Base-by-base conservation (phyloP, 1,140 invertebrate species). In the Ceratosolen solmsi region DNA sequence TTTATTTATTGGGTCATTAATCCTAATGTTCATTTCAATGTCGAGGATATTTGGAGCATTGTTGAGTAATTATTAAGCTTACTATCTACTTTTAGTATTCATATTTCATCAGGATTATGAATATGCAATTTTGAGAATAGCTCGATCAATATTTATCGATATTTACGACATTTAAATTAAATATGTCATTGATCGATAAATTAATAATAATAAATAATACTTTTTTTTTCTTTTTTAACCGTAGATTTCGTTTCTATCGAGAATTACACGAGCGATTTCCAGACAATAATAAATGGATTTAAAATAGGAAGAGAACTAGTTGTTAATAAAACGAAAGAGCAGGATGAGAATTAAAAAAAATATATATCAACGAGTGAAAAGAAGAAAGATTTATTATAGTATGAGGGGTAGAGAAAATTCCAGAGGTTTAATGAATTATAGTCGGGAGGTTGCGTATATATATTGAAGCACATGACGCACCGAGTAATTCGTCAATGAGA, bases 311-410 rank as follows among this genome's bases (percentile, higher is more conserved):
- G 15, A 36, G 25, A 65, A 65, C 0, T 20, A 4, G 36, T 60
- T 27, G 27, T 65, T 20, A 36, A 36, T 20, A 20, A 65, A 36
- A 65, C 33, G 2, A 4, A 36, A 33, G 30, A 36, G 30, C 30
- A 3, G 15, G 60, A 36, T 65, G 17, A 65, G 27, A 65, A 65
- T 65, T 33, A 36, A 65, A 65, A 36, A 65, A 36, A n/a, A n/a
- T n/a, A n/a, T n/a, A 30, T 60, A 60, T 9, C 25, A 36, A 65
- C 2, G 9, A 27, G 4, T 65, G 11, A 65, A 65, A 65, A 33
- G 60, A 3, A 36, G 60, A 65, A 36, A 65, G 60, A 65, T 65
- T 65, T 65, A 65, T 65, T 65, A 20, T 65, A 22, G 60, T 22
- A 22, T 36, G 4, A 36, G 33, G 30, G 11, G 27, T 1, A 65